A percentile compares a stretch with the other conserved stretches of the same genome.
These are phyloP conservation scores for Nasonia vitripennis DNA, from an alignment of 1,140 invertebrate genomes.

Conservation along the genomic window DNA sequence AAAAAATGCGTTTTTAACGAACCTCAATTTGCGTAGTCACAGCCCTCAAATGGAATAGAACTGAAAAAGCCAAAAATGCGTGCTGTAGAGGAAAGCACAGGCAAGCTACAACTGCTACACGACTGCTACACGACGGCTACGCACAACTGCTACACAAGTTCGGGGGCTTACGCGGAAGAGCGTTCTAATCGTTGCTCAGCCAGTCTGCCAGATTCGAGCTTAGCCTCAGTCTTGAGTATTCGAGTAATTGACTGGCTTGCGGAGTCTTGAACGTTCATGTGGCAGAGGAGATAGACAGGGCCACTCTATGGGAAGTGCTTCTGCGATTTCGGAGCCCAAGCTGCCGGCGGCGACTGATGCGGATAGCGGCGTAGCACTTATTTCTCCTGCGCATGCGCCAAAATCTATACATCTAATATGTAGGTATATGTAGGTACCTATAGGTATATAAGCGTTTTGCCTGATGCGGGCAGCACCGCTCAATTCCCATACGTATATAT, in stretches of 20 bases:
- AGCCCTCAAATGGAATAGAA: not conserved
- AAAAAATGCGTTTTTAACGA: not conserved
- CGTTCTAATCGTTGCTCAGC: not conserved
- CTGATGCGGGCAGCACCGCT: no score
- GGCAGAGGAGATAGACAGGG: not conserved
- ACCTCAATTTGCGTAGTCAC: not conserved
- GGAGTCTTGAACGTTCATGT: not conserved
- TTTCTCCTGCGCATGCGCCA: no score
- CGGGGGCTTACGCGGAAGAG: not conserved
- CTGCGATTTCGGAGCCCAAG: no score
- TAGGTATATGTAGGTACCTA: no score
- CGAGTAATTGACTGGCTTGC: not conserved
- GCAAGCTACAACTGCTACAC: not conserved
- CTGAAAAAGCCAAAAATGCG: slow-evolving; percentile 9
- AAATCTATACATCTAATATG: no score
- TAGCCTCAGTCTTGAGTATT: not conserved
- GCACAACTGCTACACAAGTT: not conserved
- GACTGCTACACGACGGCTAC: not conserved
- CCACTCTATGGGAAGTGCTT: not conserved
- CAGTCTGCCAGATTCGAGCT: not conserved
- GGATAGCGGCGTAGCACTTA: no score
- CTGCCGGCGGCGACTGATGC: no score
- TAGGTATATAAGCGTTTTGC: no score
- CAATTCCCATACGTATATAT: no score
- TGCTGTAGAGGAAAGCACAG: not conserved